A percentile compares a stretch with the other conserved stretches of the same genome.
phyloP scores from a whole-genome alignment of 1,140 invertebrate genomes.

The Phthorimaea operculella region DNA sequence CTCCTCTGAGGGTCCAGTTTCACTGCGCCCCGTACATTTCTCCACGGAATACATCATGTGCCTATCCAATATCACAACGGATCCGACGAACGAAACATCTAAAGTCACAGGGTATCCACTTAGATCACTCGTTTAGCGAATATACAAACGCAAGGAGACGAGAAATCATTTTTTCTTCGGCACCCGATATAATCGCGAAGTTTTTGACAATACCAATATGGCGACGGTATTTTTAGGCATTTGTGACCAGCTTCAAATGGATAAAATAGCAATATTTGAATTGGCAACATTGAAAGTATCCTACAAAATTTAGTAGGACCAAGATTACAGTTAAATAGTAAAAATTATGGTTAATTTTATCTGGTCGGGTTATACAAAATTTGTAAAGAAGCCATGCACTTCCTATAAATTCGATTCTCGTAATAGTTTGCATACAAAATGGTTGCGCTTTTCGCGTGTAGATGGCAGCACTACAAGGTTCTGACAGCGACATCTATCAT shows the following conservation, averaged over 20 bases:
- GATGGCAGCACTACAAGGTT: too few relatives aligned
- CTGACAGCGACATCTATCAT: too few relatives aligned
- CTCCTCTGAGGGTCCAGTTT: constrained; percentile 28
- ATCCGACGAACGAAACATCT: constrained; percentile 57
- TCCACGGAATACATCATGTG: constrained; percentile 62
- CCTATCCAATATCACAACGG: constrained; percentile 44
- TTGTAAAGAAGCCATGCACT: neutral
- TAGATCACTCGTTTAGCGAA: constrained; percentile 40
- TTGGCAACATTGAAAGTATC: constrained; percentile 23
- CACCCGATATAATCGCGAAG: constrained; percentile 48
- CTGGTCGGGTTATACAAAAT: neutral
- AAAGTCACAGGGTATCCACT: constrained; percentile 45
- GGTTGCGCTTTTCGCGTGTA: too few relatives aligned
- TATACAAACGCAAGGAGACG: constrained; percentile 38
- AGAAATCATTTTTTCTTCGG: constrained; percentile 60
- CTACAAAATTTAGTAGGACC: too few relatives aligned
- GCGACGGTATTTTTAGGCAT: constrained; percentile 65
- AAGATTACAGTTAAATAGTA: neutral
- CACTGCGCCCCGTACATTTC: constrained; percentile 47
- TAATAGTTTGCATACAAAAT: too few relatives aligned
- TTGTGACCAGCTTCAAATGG: constrained; percentile 48
- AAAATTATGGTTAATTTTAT: neutral
- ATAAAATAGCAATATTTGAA: constrained; percentile 32
- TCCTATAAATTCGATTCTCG: too few relatives aligned
- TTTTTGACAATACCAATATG: constrained; percentile 68